These are phyloP conservation scores for Bufo gargarizans DNA, from an alignment of 2,113 vertebrate species.

Conservation along the genomic window DNA sequence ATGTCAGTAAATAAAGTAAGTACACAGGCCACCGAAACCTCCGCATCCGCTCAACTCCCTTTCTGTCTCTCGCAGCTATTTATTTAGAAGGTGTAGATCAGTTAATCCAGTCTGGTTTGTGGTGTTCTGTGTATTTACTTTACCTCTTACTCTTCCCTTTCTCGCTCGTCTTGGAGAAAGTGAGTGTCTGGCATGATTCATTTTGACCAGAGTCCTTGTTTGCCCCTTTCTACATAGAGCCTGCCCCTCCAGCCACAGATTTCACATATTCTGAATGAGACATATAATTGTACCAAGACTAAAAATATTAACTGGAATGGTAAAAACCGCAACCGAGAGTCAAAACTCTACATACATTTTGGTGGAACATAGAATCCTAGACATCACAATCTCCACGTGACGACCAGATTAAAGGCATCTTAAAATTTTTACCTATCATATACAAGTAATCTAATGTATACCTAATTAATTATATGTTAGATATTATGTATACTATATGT, in stretches of 20 bases:
- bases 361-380: not conserved
- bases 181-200: slow-evolving; percentile 51
- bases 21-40: slow-evolving; percentile 27
- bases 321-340: not conserved
- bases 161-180: slow-evolving; percentile 43
- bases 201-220: slow-evolving; percentile 44
- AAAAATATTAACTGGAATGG: not conserved
- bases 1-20: slow-evolving; percentile 52
- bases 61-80: slow-evolving; percentile 53
- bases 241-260: slow-evolving; percentile 10
- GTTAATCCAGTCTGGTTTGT: slow-evolving; percentile 52
- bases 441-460: not conserved
- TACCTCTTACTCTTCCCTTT: slow-evolving; percentile 37
- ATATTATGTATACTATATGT: not conserved
- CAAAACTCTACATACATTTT: not conserved
- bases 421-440: not conserved
- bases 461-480: not conserved
- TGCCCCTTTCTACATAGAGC: slow-evolving; percentile 44
- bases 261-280: not conserved
- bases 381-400: not conserved
- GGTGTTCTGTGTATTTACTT: slow-evolving; percentile 47
- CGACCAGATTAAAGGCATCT: not conserved
- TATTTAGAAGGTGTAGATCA: slow-evolving; percentile 28
- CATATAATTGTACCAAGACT: not conserved
- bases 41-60: slow-evolving; percentile 29